phyloP scores from a whole-genome alignment of 2,113 vertebrate species.

The Zeus faber region DNA sequence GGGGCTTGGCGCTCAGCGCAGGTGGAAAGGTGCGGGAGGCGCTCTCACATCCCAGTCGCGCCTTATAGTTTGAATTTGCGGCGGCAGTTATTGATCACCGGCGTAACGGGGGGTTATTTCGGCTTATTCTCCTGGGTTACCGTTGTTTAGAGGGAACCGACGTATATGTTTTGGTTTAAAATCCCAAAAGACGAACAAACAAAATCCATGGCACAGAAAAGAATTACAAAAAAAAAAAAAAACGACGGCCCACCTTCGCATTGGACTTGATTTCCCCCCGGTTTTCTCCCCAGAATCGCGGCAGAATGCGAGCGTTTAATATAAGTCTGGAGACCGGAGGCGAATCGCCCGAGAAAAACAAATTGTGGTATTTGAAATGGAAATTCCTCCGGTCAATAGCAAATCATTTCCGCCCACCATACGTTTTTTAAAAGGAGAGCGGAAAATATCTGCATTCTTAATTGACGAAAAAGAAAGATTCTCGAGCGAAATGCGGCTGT shows the following conservation, averaged over 20 bases:
- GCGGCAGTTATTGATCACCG: too few species aligned
- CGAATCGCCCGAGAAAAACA: slow-evolving; percentile 26
- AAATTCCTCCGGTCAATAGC: slow-evolving; percentile 74
- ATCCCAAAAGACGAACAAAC: too few species aligned
- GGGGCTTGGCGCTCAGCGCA: too few species aligned
- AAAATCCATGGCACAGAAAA: slow-evolving; percentile 13
- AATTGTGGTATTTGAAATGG: slow-evolving; percentile 61
- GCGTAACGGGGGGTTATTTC: too few species aligned
- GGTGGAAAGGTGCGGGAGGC: too few species aligned
- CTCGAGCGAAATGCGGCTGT: slow-evolving; percentile 56
- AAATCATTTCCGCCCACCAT: slow-evolving; percentile 69
- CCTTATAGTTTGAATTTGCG: too few species aligned
- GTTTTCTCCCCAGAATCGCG: not conserved
- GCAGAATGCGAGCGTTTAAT: slow-evolving; percentile 9
- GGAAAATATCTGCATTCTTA: slow-evolving; percentile 60
- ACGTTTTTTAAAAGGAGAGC: slow-evolving; percentile 38
- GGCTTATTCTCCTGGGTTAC: too few species aligned
- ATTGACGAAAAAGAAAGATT: slow-evolving; percentile 22
- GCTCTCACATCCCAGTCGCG: too few species aligned
- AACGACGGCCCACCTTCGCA: too few species aligned
- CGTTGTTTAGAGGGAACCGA: too few species aligned
- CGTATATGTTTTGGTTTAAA: too few species aligned
- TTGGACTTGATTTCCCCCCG: slow-evolving; percentile 22
- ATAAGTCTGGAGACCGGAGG: slow-evolving; percentile 15
- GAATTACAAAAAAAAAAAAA: slow-evolving; percentile 14